phyloP scores from a whole-genome alignment of 2,888 invertebrate genomes.

The Chloromyia formosa region DNA sequence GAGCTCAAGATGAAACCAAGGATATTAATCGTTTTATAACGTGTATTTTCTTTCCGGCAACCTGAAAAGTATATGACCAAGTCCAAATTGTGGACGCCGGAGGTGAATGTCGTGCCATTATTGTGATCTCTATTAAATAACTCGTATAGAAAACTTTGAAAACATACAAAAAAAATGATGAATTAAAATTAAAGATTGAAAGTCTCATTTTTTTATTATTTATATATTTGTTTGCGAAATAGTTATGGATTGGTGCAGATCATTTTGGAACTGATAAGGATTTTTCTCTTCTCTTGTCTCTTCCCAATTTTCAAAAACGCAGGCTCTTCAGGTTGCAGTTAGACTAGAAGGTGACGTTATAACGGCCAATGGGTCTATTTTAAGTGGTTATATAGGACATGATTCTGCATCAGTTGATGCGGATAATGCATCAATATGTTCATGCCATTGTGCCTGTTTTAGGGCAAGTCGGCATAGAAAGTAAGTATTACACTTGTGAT shows the following conservation, averaged over 20 bases:
- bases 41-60: constrained; percentile 54
- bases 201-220: background rate
- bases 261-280: constrained; percentile 19
- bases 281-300: constrained; percentile 26
- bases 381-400: constrained; percentile 72
- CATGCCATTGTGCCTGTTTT: constrained; percentile 64
- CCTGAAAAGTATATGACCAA: constrained; percentile 63
- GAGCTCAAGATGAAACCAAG: constrained; percentile 40
- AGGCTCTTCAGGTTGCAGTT: constrained; percentile 95
- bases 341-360: constrained; percentile 97
- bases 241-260: constrained; percentile 23
- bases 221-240: background rate
- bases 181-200: background rate
- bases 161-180: background rate
- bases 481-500: constrained; percentile 54
- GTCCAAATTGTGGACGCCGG: constrained; percentile 64
- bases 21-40: constrained; percentile 45
- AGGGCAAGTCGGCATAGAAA: constrained; percentile 64
- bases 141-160: constrained; percentile 6
- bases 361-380: constrained; percentile 89
- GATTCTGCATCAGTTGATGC: constrained; percentile 61
- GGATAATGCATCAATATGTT: constrained; percentile 63
- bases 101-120: constrained; percentile 60
- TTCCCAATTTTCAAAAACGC: constrained; percentile 54
- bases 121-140: constrained; percentile 17